Conservation (phyloP, 2,113 vertebrate genomes). For the Colaptes auratus region DNA sequence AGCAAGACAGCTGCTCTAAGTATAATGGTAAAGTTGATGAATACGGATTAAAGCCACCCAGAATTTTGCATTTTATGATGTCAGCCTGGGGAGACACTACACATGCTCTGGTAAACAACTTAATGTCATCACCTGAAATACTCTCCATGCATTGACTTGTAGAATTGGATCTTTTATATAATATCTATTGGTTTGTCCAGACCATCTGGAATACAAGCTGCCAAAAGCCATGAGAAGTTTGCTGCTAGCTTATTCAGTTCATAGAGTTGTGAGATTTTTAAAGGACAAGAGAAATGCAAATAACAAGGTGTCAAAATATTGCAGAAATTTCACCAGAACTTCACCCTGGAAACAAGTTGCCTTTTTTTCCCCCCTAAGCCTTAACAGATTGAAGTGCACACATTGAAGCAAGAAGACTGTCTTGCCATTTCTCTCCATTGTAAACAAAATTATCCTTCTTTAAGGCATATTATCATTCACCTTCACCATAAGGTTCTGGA, state of each 20-base stretch:
- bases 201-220: constrained; percentile 56
- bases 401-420: neutral
- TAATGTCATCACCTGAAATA: constrained; percentile 42
- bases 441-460: neutral
- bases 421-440: neutral
- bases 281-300: constrained; percentile 15
- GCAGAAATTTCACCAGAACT: constrained; percentile 5
- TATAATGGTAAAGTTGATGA: neutral
- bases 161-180: constrained; percentile 33
- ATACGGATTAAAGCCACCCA: neutral
- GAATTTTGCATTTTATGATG: neutral
- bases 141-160: neutral
- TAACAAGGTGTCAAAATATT: constrained; percentile 41
- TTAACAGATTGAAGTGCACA: neutral
- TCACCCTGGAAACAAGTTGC: neutral
- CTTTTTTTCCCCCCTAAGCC: neutral
- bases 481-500: neutral
- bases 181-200: neutral
- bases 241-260: neutral
- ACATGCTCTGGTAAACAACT: constrained; percentile 23
- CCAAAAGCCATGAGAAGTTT: constrained; percentile 12
- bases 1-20: neutral
- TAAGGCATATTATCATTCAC: neutral
- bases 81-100: neutral
- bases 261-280: neutral